phyloP scores from a whole-genome alignment of 2,797 vertebrate genomes.

The Channallabes apus region DNA sequence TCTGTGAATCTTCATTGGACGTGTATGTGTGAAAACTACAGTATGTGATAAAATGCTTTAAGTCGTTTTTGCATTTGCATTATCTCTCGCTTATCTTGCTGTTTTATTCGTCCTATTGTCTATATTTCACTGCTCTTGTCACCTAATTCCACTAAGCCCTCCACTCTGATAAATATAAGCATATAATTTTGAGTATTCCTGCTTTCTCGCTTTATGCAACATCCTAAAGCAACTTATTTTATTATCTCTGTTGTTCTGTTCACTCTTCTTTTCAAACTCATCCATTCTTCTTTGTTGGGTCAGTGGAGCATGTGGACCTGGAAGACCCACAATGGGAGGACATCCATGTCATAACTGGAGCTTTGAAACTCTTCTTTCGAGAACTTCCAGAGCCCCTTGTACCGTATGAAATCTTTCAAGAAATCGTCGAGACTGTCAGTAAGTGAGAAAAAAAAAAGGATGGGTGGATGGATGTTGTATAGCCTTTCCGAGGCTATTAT shows the following conservation, averaged over 20 bases:
- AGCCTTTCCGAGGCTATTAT: not conserved
- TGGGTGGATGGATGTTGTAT: not conserved
- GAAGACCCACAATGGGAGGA: conserved; percentile 87
- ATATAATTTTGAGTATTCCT: conserved; percentile 34
- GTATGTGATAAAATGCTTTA: not conserved
- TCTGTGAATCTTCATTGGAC: not conserved
- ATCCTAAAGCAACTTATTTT: conserved; percentile 3
- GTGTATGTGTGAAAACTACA: not conserved
- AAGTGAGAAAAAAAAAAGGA: conserved; percentile 62
- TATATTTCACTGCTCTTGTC: conserved; percentile 36
- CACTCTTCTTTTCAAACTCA: conserved; percentile 24
- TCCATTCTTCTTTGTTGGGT: conserved; percentile 20
- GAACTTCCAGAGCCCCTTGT: conserved; percentile 90
- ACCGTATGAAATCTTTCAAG: conserved; percentile 76
- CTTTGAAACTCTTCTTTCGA: conserved; percentile 91
- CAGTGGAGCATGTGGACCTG: conserved; percentile 86
- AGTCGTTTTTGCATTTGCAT: conserved; percentile 13
- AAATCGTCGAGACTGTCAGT: conserved; percentile 83
- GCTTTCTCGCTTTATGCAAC: conserved; percentile 31
- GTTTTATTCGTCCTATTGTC: not conserved
- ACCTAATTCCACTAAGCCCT: conserved; percentile 42
- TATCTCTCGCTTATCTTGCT: conserved; percentile 6
- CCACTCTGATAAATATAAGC: not conserved
- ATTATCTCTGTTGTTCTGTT: conserved; percentile 1
- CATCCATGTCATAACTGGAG: conserved; percentile 88